phyloP scores from a whole-genome alignment of 2,113 vertebrate species.

The Phaethon lepturus region DNA sequence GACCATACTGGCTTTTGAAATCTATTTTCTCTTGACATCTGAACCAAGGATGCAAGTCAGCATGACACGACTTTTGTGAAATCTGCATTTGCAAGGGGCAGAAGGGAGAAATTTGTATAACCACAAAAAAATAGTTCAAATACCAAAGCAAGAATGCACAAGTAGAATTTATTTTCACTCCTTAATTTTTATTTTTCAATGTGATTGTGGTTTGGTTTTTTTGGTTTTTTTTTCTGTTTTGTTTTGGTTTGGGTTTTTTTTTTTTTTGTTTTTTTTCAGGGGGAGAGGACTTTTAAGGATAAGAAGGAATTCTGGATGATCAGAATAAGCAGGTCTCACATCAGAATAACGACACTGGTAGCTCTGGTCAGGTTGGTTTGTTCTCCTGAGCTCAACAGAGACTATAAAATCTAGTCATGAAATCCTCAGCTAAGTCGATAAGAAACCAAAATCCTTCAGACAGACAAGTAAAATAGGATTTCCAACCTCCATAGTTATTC shows the following conservation, averaged over 20 bases:
- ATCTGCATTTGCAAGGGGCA: background rate
- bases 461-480: slow-evolving; percentile 67
- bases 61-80: background rate
- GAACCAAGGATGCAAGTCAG: background rate
- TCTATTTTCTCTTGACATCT: background rate
- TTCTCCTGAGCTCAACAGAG: background rate
- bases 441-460: slow-evolving; percentile 60
- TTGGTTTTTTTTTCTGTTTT: background rate
- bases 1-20: background rate
- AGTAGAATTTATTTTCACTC: background rate
- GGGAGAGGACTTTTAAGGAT: background rate
- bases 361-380: background rate
- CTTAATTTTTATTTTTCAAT: background rate
- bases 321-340: background rate
- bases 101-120: background rate
- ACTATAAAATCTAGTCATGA: slow-evolving; percentile 6
- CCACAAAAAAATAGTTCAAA: background rate
- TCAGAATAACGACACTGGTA: background rate
- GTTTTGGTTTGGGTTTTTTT: accelerated
- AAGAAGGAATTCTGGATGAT: background rate
- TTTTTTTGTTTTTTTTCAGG: background rate
- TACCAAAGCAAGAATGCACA: background rate
- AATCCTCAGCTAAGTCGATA: slow-evolving; percentile 51
- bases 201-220: too few relatives aligned
- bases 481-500: slow-evolving; percentile 28